Evolutionary conservation across 2,888 invertebrate species (phyloP).

Genomic region (Lasius fuliginosus): DNA sequence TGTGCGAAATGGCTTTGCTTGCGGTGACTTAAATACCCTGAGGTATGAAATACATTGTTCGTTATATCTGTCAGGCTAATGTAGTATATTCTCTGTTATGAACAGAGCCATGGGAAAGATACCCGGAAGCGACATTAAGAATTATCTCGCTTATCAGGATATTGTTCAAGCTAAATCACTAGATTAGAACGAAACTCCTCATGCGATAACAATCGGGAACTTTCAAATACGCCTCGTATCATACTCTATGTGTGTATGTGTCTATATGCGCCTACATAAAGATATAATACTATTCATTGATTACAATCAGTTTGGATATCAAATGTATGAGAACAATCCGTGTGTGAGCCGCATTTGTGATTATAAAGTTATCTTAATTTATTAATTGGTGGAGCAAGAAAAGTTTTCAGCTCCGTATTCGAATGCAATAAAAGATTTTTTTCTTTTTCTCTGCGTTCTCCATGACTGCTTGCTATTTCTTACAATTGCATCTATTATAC

Average conservation of each 20-base stretch:
- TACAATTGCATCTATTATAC: neutral
- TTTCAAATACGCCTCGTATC: conserved; percentile 5
- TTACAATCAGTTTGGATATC: conserved; percentile 4
- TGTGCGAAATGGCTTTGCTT: neutral
- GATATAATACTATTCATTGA: conserved; percentile 20
- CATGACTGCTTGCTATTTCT: neutral
- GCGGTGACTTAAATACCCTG: neutral
- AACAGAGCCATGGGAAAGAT: conserved; percentile 37
- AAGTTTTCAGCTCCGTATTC: neutral
- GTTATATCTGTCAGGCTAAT: conserved; percentile 5
- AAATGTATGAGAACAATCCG: neutral
- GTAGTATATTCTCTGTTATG: conserved; percentile 28
- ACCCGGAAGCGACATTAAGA: conserved; percentile 52
- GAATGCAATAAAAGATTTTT: neutral
- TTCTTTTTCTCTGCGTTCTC: neutral
- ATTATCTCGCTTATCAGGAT: conserved; percentile 43
- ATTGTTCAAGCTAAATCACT: conserved; percentile 10
- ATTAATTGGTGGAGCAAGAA: neutral
- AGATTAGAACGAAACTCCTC: conserved; percentile 12
- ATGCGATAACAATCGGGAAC: conserved; percentile 56
- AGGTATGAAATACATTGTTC: neutral
- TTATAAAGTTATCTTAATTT: conserved; percentile 2
- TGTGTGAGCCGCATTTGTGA: conserved; percentile 1
- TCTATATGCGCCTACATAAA: neutral
- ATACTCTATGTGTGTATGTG: neutral